Evolutionary conservation across 1,140 invertebrate genomes (phyloP).

Genomic region (Monomorium pharaonis): DNA sequence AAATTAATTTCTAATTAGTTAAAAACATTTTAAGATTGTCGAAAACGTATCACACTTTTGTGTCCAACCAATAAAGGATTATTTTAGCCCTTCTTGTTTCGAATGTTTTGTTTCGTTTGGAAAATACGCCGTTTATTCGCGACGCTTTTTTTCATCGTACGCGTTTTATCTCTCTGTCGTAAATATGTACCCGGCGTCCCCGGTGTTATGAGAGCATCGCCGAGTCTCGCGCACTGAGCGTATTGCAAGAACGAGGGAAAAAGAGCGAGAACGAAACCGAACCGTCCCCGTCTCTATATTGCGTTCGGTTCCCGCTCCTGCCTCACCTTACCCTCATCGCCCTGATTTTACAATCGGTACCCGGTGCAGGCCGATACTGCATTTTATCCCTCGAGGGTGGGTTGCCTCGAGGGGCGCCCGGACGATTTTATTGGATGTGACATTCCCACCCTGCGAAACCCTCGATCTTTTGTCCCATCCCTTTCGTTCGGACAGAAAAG

Average conservation of each 20-base stretch:
- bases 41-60: neutral
- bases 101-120: slow-evolving; percentile 12
- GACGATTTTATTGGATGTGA: slow-evolving; percentile 81
- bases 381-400: slow-evolving; percentile 75
- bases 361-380: slow-evolving; percentile 73
- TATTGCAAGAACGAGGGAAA: slow-evolving; percentile 28
- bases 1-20: neutral
- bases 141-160: slow-evolving; percentile 41
- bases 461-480: slow-evolving; percentile 62
- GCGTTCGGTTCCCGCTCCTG: slow-evolving; percentile 43
- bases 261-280: slow-evolving; percentile 36
- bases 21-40: neutral
- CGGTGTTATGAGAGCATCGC: slow-evolving; percentile 60
- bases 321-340: slow-evolving; percentile 41
- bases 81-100: neutral
- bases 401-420: slow-evolving; percentile 58
- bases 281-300: slow-evolving; percentile 65
- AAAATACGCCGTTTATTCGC: slow-evolving; percentile 63
- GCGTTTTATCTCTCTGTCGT: slow-evolving; percentile 63
- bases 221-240: slow-evolving; percentile 62
- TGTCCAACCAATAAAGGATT: neutral
- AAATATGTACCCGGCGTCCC: slow-evolving; percentile 61
- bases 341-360: slow-evolving; percentile 73
- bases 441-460: slow-evolving; percentile 65
- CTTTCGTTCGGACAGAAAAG: slow-evolving; percentile 68